phyloP scores from a whole-genome alignment of 2,888 invertebrate genomes.

The Dicyrtomina minuta region DNA sequence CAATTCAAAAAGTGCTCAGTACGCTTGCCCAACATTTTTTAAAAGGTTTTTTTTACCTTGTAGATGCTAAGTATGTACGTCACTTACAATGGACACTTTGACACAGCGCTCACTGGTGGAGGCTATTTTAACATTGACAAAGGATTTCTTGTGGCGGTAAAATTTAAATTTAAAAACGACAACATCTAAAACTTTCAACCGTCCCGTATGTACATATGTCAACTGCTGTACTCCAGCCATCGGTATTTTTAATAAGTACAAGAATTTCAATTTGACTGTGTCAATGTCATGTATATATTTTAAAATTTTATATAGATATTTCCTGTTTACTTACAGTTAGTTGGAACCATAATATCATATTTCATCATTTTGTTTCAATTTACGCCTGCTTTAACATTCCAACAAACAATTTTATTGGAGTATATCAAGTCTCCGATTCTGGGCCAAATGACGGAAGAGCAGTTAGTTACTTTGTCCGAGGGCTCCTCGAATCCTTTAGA shows the following conservation, averaged over 20 bases:
- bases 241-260: neutral
- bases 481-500: neutral
- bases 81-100: conserved; percentile 39
- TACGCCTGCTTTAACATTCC: conserved; percentile 27
- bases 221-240: neutral
- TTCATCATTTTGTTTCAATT: conserved; percentile 36
- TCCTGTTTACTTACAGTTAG: conserved; percentile 18
- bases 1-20: neutral
- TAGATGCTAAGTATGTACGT: conserved; percentile 41
- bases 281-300: neutral
- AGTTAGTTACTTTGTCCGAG: neutral
- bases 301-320: neutral
- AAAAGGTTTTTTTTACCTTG: neutral
- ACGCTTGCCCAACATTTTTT: neutral
- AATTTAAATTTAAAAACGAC: neutral
- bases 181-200: too few relatives aligned
- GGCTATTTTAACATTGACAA: conserved; percentile 37
- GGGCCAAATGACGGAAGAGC: neutral
- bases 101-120: conserved; percentile 32
- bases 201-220: neutral
- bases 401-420: neutral
- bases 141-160: conserved; percentile 38
- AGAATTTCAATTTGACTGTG: neutral
- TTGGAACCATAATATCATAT: conserved; percentile 36
- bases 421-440: neutral